Evolutionary conservation across 2,797 vertebrate species (phyloP).

Genomic region (Acanthopagrus latus): DNA sequence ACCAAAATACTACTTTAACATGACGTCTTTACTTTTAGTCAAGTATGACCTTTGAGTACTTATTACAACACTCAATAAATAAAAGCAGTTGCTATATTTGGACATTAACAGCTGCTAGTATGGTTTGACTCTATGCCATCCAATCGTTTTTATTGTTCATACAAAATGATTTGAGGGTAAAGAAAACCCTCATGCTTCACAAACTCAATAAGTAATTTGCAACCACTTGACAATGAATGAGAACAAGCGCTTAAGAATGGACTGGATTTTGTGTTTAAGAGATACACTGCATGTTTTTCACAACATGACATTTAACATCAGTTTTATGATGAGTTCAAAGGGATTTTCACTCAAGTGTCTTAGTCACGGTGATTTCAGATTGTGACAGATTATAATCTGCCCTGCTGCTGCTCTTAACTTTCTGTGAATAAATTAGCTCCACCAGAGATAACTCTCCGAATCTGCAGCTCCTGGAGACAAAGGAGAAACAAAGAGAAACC

Average conservation of each 20-base stretch:
- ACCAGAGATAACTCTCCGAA: slow-evolving; percentile 5
- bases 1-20: no score
- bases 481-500: neutral
- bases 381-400: neutral
- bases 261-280: neutral
- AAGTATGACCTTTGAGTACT: neutral
- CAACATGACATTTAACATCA: slow-evolving; percentile 2
- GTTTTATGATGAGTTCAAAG: neutral
- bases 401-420: neutral
- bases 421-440: neutral
- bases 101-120: neutral
- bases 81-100: neutral
- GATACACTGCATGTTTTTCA: neutral
- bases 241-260: neutral
- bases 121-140: neutral
- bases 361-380: slow-evolving; percentile 5
- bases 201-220: neutral
- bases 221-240: neutral
- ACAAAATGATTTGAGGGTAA: neutral
- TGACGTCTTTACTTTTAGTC: no score
- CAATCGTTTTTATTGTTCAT: neutral
- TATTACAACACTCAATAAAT: neutral
- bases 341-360: slow-evolving; percentile 1
- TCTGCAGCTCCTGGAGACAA: slow-evolving; percentile 12
- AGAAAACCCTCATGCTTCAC: neutral